phyloP scores from a whole-genome alignment of 2,113 vertebrate genomes.

The Carollia perspicillata region DNA sequence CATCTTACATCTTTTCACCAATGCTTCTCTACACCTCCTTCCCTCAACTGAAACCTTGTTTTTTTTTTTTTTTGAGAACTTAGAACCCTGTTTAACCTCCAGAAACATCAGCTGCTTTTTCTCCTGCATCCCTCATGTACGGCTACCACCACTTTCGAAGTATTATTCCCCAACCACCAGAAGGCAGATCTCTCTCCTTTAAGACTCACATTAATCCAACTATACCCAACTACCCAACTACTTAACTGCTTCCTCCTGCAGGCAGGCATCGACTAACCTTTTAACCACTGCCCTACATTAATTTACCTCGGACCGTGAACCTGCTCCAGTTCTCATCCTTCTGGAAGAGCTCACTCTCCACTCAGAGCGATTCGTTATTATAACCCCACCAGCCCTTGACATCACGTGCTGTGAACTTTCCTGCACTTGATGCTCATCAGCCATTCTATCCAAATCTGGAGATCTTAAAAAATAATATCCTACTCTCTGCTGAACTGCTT shows the following conservation, averaged over 20 bases:
- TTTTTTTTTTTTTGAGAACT: neutral
- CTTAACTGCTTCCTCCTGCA: neutral
- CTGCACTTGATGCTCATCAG: neutral
- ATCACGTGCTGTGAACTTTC: neutral
- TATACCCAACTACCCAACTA: neutral
- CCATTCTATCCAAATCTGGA: neutral
- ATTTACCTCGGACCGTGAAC: neutral
- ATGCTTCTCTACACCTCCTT: neutral
- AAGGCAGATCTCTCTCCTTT: neutral
- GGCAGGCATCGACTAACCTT: neutral
- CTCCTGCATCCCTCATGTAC: neutral
- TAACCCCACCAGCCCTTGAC: neutral
- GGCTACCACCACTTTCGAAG: neutral
- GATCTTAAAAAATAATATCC: neutral
- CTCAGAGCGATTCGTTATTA: neutral
- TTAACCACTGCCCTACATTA: neutral
- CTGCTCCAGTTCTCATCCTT: neutral
- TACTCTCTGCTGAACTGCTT: neutral
- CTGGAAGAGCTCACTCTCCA: neutral
- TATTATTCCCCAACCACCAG: neutral
- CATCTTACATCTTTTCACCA: slow-evolving; percentile 1
- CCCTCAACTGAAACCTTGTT: neutral
- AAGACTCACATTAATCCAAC: neutral
- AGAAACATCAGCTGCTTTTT: neutral
- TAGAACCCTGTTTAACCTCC: neutral